Evolutionary conservation across 2,113 vertebrate genomes (phyloP).

Genomic region (Rafetus swinhoei): DNA sequence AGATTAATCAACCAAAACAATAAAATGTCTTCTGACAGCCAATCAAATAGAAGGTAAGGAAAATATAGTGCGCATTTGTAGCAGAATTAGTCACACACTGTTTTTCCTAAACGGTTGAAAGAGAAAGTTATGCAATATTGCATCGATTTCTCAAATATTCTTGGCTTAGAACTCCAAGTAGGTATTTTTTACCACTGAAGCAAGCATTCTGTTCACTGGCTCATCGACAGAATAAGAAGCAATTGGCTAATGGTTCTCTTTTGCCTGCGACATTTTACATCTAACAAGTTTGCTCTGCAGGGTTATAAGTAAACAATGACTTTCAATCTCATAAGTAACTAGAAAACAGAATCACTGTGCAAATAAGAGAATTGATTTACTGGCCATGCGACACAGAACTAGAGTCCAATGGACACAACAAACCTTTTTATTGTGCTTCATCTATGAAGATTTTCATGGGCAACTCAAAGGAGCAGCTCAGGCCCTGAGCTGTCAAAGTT

Average conservation of each 20-base stretch:
- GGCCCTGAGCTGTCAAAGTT: background rate
- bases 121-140: constrained; percentile 2
- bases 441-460: background rate
- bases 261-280: constrained; percentile 67
- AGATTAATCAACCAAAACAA: constrained; percentile 43
- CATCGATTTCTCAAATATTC: constrained; percentile 27
- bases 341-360: constrained; percentile 50
- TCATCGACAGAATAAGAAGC: constrained; percentile 38
- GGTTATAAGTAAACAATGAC: constrained; percentile 71
- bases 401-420: constrained; percentile 38
- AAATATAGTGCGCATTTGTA: background rate
- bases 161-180: constrained; percentile 32
- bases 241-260: constrained; percentile 70
- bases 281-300: constrained; percentile 62
- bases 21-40: constrained; percentile 50
- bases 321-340: constrained; percentile 74
- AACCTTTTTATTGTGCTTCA: constrained; percentile 1
- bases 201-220: constrained; percentile 32
- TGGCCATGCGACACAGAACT: background rate
- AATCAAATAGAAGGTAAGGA: constrained; percentile 41
- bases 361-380: constrained; percentile 63
- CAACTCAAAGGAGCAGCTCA: background rate
- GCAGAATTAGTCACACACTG: background rate
- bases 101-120: background rate
- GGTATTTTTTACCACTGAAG: background rate